These are phyloP conservation scores for Mythimna lalbum DNA, from an alignment of 2,888 invertebrate genomes.

Conservation along the genomic window DNA sequence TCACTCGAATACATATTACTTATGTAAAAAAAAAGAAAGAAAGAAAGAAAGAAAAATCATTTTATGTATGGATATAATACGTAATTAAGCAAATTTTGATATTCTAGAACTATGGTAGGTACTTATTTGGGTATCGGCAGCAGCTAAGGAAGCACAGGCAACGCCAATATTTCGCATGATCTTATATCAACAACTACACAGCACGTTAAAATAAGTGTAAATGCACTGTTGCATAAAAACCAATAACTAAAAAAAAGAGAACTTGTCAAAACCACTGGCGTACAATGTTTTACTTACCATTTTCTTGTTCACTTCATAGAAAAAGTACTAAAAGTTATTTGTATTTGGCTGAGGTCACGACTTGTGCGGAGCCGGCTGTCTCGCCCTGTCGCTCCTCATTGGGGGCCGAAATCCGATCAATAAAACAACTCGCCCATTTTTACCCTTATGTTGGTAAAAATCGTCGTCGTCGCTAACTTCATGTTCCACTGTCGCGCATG, in stretches of 20 bases:
- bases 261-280: neutral
- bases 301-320: constrained; percentile 46
- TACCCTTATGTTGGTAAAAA: constrained; percentile 68
- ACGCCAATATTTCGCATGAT: neutral
- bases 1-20: no score
- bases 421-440: constrained; percentile 69
- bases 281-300: constrained; percentile 58
- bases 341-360: constrained; percentile 23
- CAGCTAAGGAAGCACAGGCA: neutral
- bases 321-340: constrained; percentile 22
- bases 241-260: neutral
- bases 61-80: no score
- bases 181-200: constrained; percentile 42
- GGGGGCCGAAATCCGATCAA: constrained; percentile 70
- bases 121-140: neutral
- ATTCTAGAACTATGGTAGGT: neutral
- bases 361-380: constrained; percentile 29
- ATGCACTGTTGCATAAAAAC: neutral
- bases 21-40: no score
- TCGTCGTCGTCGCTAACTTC: constrained; percentile 63
- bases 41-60: no score
- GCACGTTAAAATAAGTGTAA: neutral
- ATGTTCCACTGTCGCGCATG: constrained; percentile 56
- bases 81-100: no score
- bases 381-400: constrained; percentile 33